Conservation (phyloP, 1,140 invertebrate genomes). For the Drosophila trapezifrons region DNA sequence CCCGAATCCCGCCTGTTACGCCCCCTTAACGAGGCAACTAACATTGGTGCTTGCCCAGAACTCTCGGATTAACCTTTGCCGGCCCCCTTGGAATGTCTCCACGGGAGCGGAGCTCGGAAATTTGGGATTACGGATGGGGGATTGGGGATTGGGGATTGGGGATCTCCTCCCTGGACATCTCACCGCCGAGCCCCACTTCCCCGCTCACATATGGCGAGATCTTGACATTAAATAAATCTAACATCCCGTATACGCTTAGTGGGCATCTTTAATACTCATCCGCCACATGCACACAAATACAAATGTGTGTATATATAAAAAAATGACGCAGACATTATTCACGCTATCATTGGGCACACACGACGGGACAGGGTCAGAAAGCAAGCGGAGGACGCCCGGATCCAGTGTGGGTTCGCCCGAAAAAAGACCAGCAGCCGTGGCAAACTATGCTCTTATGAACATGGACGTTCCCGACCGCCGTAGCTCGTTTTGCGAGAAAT, state of each 20-base stretch:
- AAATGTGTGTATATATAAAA: slow-evolving; percentile 42
- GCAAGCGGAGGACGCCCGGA: background rate
- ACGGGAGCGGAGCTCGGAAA: slow-evolving; percentile 14
- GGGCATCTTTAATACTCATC: slow-evolving; percentile 73
- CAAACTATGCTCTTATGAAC: slow-evolving; percentile 58
- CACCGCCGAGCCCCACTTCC: background rate
- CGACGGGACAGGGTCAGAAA: slow-evolving; percentile 15
- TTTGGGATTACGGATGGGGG: slow-evolving; percentile 18
- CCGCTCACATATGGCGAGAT: slow-evolving; percentile 58
- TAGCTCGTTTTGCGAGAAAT: slow-evolving; percentile 62
- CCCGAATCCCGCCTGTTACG: slow-evolving; percentile 53
- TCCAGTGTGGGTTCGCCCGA: slow-evolving; percentile 45
- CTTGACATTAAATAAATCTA: slow-evolving; percentile 83
- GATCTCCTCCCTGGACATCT: slow-evolving; percentile 52
- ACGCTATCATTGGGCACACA: slow-evolving; percentile 75
- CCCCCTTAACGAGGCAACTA: slow-evolving; percentile 72
- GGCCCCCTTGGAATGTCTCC: slow-evolving; percentile 54
- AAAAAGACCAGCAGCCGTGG: slow-evolving; percentile 24
- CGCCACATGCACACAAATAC: slow-evolving; percentile 27
- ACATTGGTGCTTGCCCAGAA: slow-evolving; percentile 24
- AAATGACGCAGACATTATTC: slow-evolving; percentile 81
- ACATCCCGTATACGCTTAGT: slow-evolving; percentile 73
- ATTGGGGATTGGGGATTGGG: slow-evolving; percentile 21
- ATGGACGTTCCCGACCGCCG: slow-evolving; percentile 38
- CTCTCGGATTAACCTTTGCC: slow-evolving; percentile 63